phyloP scores from a whole-genome alignment of 2,113 vertebrate genomes.

The Rafetus swinhoei region DNA sequence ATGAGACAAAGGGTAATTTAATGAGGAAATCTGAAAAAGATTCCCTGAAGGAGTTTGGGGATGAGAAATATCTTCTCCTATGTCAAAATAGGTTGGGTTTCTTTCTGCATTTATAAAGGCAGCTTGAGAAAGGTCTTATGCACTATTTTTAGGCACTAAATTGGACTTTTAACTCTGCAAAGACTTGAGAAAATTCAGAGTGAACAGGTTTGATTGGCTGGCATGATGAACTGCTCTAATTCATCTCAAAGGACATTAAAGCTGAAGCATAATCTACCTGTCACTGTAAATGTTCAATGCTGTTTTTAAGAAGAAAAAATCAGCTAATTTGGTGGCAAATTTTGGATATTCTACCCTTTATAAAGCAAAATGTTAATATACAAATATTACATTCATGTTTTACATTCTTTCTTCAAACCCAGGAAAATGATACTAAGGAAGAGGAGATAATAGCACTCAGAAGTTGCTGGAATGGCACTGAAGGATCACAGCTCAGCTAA shows the following conservation, averaged over 20 bases:
- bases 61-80: background rate
- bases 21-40: background rate
- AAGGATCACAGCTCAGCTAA: background rate
- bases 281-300: background rate
- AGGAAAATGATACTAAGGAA: background rate
- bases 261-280: background rate
- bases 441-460: background rate
- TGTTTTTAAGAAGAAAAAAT: background rate
- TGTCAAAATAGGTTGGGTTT: background rate
- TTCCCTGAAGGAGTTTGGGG: background rate
- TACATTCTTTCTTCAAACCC: background rate
- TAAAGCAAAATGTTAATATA: background rate
- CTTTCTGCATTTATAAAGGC: background rate
- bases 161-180: background rate
- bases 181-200: background rate
- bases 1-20: background rate
- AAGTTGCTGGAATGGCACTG: background rate
- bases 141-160: background rate
- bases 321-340: background rate
- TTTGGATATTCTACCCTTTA: background rate
- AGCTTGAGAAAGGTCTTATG: fast-evolving
- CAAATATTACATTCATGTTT: fast-evolving
- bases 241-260: fast-evolving
- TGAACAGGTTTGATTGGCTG: background rate
- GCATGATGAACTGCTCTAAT: background rate